Evolutionary conservation across 2,797 vertebrate genomes (phyloP).

Genomic region (Rhinophrynus dorsalis): DNA sequence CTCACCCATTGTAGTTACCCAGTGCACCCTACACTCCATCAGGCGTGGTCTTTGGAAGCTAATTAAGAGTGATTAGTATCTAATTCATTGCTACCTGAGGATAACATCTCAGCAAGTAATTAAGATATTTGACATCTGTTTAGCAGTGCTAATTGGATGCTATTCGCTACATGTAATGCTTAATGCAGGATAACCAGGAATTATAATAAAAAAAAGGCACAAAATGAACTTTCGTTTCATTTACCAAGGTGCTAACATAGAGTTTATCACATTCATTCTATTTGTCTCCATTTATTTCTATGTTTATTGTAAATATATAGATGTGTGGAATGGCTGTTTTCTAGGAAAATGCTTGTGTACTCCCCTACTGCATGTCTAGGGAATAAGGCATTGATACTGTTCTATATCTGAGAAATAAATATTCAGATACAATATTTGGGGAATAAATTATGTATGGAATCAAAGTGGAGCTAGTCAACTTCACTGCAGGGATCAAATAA

Average conservation of each 20-base stretch:
- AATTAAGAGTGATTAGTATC: conserved; percentile 13
- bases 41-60: conserved; percentile 11
- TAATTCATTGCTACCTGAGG: conserved; percentile 17
- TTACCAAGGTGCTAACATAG: not conserved
- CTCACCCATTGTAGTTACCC: too few relatives aligned
- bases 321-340: too few relatives aligned
- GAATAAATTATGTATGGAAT: too few relatives aligned
- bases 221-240: not conserved
- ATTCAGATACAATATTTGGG: too few relatives aligned
- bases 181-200: not conserved
- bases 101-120: conserved; percentile 12
- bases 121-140: conserved; percentile 33
- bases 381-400: too few relatives aligned
- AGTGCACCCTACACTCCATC: conserved; percentile 14
- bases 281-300: too few relatives aligned
- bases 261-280: not conserved
- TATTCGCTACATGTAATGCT: not conserved
- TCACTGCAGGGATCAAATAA: too few relatives aligned
- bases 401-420: too few relatives aligned
- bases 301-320: too few relatives aligned
- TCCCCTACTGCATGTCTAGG: too few relatives aligned
- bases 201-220: not conserved
- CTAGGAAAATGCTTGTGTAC: too few relatives aligned
- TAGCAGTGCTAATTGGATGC: conserved; percentile 27
- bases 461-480: too few relatives aligned